These are phyloP conservation scores for Himalopsyche tibetana DNA, from an alignment of 2,888 invertebrate species.

Conservation along the genomic window DNA sequence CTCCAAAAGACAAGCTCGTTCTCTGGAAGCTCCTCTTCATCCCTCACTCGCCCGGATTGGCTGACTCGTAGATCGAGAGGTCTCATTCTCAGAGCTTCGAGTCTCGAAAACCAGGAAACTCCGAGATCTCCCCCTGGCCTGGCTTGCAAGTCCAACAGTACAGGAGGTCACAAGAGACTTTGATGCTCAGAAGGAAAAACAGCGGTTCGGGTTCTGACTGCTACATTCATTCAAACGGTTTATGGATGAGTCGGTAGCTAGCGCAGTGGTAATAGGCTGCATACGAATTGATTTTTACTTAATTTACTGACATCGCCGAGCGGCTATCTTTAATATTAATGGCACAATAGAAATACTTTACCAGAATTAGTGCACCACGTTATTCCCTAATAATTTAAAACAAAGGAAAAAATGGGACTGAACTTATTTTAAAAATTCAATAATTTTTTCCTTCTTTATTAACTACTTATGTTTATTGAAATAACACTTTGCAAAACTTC, in stretches of 20 bases:
- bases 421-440: too few relatives aligned
- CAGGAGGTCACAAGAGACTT: conserved; percentile 73
- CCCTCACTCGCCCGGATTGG: conserved; percentile 61
- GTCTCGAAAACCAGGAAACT: conserved; percentile 72
- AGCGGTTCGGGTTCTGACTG: not conserved
- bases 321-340: too few relatives aligned
- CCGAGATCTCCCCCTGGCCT: conserved; percentile 66
- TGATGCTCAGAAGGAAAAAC: conserved; percentile 70
- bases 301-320: too few relatives aligned
- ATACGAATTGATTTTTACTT: too few relatives aligned
- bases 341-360: too few relatives aligned
- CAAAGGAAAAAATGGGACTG: too few relatives aligned
- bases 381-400: too few relatives aligned
- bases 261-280: not conserved
- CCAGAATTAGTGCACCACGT: too few relatives aligned
- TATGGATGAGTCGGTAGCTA: not conserved
- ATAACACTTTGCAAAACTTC: too few relatives aligned
- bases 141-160: conserved; percentile 73
- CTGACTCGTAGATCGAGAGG: conserved; percentile 72
- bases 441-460: too few relatives aligned
- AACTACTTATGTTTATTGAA: too few relatives aligned
- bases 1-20: conserved; percentile 63
- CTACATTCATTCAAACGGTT: conserved; percentile 11
- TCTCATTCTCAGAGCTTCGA: conserved; percentile 74
- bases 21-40: conserved; percentile 55